These are phyloP conservation scores for Gallinago paraguaiae DNA, from an alignment of 2,113 vertebrate genomes.

Conservation along the genomic window DNA sequence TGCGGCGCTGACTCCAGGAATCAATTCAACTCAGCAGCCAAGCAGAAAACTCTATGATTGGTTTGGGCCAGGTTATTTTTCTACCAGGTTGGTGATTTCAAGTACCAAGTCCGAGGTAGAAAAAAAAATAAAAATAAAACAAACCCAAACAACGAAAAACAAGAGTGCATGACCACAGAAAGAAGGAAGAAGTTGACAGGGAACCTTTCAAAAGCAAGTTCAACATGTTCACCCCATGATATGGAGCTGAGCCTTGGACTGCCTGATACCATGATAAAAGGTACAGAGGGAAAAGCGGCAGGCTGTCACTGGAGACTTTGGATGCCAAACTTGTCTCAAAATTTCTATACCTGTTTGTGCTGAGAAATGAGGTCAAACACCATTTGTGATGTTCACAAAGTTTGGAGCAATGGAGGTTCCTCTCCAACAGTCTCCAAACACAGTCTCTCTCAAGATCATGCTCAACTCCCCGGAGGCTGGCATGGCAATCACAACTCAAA, in stretches of 20 bases:
- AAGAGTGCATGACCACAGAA: accelerated
- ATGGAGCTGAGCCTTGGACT: background rate
- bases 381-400: background rate
- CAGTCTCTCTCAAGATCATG: background rate
- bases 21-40: background rate
- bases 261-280: background rate
- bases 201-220: background rate
- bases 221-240: accelerated
- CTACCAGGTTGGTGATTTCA: background rate
- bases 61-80: background rate
- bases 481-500: background rate
- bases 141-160: background rate
- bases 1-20: background rate
- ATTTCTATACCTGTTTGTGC: background rate
- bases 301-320: background rate
- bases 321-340: background rate
- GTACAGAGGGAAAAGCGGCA: background rate
- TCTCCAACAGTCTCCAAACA: background rate
- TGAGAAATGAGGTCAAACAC: background rate
- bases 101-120: background rate
- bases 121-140: background rate
- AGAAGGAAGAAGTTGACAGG: background rate
- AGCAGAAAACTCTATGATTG: background rate
- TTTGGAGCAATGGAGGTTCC: background rate
- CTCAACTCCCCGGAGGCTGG: background rate